Evolutionary conservation across 1,140 invertebrate genomes (phyloP), one percentile per base, ranked within the genome.

Genomic region (Dendrolimus punctatus): DNA sequence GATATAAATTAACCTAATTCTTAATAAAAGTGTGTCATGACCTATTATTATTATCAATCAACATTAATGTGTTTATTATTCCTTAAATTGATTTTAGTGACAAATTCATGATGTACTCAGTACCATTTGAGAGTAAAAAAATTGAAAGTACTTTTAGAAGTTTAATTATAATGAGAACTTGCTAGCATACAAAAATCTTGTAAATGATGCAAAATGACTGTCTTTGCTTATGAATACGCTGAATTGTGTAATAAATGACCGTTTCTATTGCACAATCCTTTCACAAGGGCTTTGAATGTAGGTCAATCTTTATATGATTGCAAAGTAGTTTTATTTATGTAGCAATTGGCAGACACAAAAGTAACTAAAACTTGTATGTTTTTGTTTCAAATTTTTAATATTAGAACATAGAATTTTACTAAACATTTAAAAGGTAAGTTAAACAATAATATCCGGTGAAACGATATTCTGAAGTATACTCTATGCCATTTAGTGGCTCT

Each of bases 261-360:
- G 83, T 84, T 86, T 86, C 80, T 83, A 80, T 86, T 86, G 80
- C 83, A 84, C 80, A 86, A 86, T 86, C 79, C 80, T 86, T 86
- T 86, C 83, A 84, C 83, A 86, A 86, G 83, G 80, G 80, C 83
- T 84, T 69, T 62, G 64, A 81, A 86, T 80, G 76, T 86, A 84
- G 83, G 83, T 86, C 83, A 86, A 80, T 86, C 77, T 80, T 74
- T 76, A 76, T 66, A 74, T 68, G 64, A 76, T 73, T 79, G 66
- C 68, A 66, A 23, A 23, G 23, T 23, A 23, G 23, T 23, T 23
- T 23, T 23, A 23, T 23, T 23, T 23, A 23, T 23, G 23, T 23
- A 23, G 23, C 23, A 23, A 23, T 23, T 23, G 23, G 23, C 23
- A 23, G 3, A 23, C 23, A 23, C 23, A 23, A 23, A 23, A 23